Conservation (phyloP, 2,888 invertebrate species). For the Megastigmus dorsalis region DNA sequence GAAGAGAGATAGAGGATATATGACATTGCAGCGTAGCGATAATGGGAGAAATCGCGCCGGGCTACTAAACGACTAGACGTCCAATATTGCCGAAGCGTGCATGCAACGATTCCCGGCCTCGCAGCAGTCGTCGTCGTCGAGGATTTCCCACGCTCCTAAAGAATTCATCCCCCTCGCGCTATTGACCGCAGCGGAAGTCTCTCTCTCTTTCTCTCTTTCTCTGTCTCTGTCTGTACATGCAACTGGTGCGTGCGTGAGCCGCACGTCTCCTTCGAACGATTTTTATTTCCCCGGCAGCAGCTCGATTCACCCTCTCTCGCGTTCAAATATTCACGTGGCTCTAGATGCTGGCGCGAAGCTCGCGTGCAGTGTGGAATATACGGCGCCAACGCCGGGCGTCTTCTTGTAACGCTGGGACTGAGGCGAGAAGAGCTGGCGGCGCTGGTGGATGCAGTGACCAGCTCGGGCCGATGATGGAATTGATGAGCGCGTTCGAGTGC, state of each 20-base stretch:
- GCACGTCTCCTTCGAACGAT: too few relatives aligned
- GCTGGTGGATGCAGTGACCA: not conserved
- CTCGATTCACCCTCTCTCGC: not conserved
- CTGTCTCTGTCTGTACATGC: conserved; percentile 44
- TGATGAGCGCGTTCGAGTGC: conserved; percentile 17
- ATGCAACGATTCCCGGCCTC: not conserved
- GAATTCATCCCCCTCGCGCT: conserved; percentile 69
- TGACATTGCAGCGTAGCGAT: too few relatives aligned
- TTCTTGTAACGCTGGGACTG: not conserved
- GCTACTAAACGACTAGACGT: too few relatives aligned
- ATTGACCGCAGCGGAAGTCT: conserved; percentile 71
- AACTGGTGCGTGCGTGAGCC: conserved; percentile 60
- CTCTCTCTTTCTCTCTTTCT: conserved; percentile 38
- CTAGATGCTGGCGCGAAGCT: not conserved
- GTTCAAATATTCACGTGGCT: conserved; percentile 44
- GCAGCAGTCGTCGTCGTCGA: conserved; percentile 59
- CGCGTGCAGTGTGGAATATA: too few relatives aligned
- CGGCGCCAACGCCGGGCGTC: not conserved
- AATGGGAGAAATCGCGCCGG: too few relatives aligned
- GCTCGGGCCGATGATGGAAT: not conserved
- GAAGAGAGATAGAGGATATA: too few relatives aligned
- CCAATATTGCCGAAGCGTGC: not conserved
- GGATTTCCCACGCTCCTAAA: conserved; percentile 69
- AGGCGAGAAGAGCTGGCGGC: not conserved
- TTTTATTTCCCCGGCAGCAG: conserved; percentile 14